Evolutionary conservation across 2,113 vertebrate genomes (phyloP).

Genomic region (Bujurquina vittata): DNA sequence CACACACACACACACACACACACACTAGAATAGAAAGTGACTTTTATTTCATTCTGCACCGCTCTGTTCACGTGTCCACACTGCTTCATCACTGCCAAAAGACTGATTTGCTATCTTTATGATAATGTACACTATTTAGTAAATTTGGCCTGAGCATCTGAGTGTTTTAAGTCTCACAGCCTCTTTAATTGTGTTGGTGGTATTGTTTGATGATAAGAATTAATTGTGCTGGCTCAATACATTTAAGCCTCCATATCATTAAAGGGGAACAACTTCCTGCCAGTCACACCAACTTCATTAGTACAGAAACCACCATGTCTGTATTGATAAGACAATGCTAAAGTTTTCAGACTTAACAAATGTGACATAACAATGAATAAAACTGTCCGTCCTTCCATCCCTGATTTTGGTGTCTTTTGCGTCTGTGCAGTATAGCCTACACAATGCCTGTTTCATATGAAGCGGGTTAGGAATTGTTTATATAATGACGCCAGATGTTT

Average conservation of each 20-base stretch:
- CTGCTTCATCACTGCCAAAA: neutral
- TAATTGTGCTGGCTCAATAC: neutral
- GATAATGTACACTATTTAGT: neutral
- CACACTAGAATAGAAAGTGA: conserved; percentile 39
- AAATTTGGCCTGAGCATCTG: neutral
- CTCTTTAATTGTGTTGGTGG: neutral
- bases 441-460: conserved; percentile 13
- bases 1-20: too few species aligned
- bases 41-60: conserved; percentile 51
- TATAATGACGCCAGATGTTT: conserved; percentile 46
- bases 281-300: neutral
- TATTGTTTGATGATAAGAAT: neutral
- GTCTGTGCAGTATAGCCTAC: neutral
- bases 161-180: neutral
- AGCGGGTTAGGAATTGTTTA: conserved; percentile 40
- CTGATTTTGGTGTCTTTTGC: neutral
- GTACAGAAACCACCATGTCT: neutral
- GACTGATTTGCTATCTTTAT: neutral
- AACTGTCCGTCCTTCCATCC: neutral
- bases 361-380: conserved; percentile 3
- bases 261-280: neutral
- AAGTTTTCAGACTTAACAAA: neutral
- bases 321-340: neutral
- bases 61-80: conserved; percentile 13
- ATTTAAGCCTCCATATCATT: neutral